These are phyloP conservation scores for Rhegmatorhina hoffmannsi DNA, from an alignment of 2,113 vertebrate species.

Conservation along the genomic window DNA sequence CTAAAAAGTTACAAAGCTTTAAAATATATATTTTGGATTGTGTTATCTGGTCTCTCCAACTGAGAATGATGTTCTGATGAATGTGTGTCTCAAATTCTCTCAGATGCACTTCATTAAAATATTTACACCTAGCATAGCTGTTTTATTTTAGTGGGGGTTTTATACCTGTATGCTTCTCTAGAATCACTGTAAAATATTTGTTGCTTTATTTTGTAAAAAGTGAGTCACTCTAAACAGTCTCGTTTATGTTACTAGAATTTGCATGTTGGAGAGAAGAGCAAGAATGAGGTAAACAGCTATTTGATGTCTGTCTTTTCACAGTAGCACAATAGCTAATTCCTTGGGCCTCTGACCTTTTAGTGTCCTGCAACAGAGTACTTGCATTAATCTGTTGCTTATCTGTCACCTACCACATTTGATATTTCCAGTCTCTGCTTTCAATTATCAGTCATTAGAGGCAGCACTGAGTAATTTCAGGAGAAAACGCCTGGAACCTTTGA, in stretches of 20 bases:
- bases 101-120: background rate
- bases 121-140: background rate
- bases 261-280: background rate
- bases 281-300: slow-evolving; percentile 41
- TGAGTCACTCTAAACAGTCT: background rate
- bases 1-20: background rate
- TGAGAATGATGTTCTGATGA: background rate
- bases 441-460: slow-evolving; percentile 85
- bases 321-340: slow-evolving; percentile 74
- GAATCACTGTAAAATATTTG: background rate
- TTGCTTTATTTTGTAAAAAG: background rate
- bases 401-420: slow-evolving; percentile 76
- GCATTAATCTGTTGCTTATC: slow-evolving; percentile 78
- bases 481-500: slow-evolving; percentile 84
- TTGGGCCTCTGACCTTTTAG: slow-evolving; percentile 74
- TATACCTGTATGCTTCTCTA: background rate
- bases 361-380: slow-evolving; percentile 73
- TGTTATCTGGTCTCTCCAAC: background rate
- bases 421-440: slow-evolving; percentile 84
- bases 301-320: slow-evolving; percentile 76
- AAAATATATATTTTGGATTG: background rate
- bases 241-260: background rate
- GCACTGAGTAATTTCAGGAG: slow-evolving; percentile 79
- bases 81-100: background rate
- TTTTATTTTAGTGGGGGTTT: background rate